These are phyloP conservation scores for Danaus plexippus DNA, from an alignment of 1,140 invertebrate species.

Conservation along the genomic window DNA sequence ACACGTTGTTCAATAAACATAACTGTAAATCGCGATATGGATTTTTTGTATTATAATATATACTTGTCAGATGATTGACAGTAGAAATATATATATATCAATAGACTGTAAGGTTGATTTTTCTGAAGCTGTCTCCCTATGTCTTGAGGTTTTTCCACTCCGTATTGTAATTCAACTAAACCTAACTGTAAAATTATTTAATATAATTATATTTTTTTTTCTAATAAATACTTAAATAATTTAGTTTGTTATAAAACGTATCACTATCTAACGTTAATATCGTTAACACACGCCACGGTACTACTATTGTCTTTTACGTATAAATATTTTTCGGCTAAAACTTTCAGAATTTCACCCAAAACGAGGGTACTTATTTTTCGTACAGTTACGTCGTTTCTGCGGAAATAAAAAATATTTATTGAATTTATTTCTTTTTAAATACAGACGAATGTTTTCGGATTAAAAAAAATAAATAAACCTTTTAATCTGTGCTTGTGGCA, in stretches of 20 bases:
- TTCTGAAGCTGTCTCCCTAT: conserved; percentile 46
- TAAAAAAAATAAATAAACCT: conserved; percentile 30
- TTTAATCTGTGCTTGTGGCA: conserved; percentile 46
- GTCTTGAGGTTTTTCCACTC: conserved; percentile 46
- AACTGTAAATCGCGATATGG: background rate
- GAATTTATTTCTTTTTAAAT: too few relatives aligned
- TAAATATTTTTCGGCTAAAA: conserved; percentile 47
- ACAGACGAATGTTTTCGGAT: too few relatives aligned
- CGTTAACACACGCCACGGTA: conserved; percentile 28
- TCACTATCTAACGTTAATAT: conserved; percentile 43
- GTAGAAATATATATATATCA: conserved; percentile 62
- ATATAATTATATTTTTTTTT: too few relatives aligned
- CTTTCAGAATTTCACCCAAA: conserved; percentile 52
- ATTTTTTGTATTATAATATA: conserved; percentile 6
- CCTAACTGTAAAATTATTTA: conserved; percentile 19
- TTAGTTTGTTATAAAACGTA: background rate
- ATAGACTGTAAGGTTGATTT: conserved; percentile 45
- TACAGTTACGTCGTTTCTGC: conserved; percentile 40
- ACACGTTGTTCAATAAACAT: conserved; percentile 6
- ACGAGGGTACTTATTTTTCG: conserved; percentile 53
- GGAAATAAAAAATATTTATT: conserved; percentile 17
- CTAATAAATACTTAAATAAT: too few relatives aligned
- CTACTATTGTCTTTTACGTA: conserved; percentile 25
- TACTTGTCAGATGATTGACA: conserved; percentile 64
- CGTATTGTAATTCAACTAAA: conserved; percentile 47